phyloP scores from a whole-genome alignment of 1,140 invertebrate genomes.

The Drosophila pruinosa region DNA sequence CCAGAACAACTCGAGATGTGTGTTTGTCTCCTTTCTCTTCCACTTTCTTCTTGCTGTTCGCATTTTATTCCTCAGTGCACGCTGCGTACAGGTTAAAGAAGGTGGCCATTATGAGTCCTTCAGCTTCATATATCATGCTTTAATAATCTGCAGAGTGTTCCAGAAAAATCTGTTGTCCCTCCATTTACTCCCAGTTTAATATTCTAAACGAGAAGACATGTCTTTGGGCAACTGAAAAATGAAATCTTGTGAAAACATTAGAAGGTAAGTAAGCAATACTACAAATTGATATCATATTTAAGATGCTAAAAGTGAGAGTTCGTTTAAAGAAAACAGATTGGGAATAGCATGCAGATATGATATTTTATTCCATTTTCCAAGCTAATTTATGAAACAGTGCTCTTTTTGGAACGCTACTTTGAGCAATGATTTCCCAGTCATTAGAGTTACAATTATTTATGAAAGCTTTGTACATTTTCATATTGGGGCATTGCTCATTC shows the following conservation, averaged over 20 bases:
- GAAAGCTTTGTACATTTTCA: conserved; percentile 30
- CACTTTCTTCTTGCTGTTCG: conserved; percentile 20
- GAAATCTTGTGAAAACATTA: neutral
- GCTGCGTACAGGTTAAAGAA: neutral
- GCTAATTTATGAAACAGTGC: no score
- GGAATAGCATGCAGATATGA: no score
- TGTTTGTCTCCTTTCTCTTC: conserved; percentile 7
- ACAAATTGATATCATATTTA: no score
- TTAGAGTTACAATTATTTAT: conserved; percentile 42
- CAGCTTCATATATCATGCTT: conserved; percentile 35
- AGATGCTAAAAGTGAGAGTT: no score
- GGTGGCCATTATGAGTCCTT: conserved; percentile 18
- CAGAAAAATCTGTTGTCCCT: conserved; percentile 20
- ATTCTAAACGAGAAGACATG: neutral
- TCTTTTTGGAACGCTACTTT: neutral
- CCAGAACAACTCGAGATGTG: conserved; percentile 44
- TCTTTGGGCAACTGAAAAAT: neutral
- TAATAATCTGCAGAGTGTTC: conserved; percentile 32
- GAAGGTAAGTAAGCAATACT: no score
- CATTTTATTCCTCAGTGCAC: conserved; percentile 2
- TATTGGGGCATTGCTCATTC: conserved; percentile 2
- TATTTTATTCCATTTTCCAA: neutral
- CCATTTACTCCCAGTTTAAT: neutral
- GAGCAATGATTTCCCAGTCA: neutral
- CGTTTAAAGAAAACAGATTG: no score